Evolutionary conservation across 2,113 vertebrate genomes (phyloP).

Genomic region (Chlamydotis undulata): DNA sequence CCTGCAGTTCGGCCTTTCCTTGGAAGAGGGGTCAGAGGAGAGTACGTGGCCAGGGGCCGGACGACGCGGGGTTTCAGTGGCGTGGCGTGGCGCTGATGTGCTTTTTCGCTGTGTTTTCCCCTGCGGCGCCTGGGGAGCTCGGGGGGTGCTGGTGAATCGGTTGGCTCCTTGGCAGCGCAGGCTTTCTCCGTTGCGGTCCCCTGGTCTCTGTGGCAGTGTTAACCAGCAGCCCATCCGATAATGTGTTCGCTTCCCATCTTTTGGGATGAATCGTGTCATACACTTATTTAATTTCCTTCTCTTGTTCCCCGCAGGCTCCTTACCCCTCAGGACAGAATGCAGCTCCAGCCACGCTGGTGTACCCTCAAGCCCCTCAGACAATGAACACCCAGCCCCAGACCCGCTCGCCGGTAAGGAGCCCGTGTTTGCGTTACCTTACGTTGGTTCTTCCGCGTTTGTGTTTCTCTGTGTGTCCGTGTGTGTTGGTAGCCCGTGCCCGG

Average conservation of each 20-base stretch:
- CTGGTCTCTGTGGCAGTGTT: neutral
- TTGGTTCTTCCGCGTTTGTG: neutral
- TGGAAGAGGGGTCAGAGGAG: neutral
- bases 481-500: neutral
- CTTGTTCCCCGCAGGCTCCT: slow-evolving; percentile 81
- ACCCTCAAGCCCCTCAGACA: slow-evolving; percentile 92
- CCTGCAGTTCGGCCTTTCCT: neutral
- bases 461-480: neutral
- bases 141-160: rapidly evolving
- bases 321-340: slow-evolving; percentile 96
- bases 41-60: rapidly evolving
- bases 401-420: slow-evolving; percentile 88
- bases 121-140: neutral
- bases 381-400: slow-evolving; percentile 95
- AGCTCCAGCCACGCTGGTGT: slow-evolving; percentile 89
- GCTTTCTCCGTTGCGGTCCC: neutral
- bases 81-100: rapidly evolving
- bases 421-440: neutral
- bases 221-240: neutral
- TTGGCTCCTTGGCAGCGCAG: neutral
- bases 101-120: rapidly evolving
- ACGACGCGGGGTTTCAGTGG: rapidly evolving
- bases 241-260: rapidly evolving
- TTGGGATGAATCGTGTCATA: neutral
- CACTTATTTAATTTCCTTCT: neutral